Conservation (phyloP, 2,888 invertebrate species). For the Aleiodes leptofemur region DNA sequence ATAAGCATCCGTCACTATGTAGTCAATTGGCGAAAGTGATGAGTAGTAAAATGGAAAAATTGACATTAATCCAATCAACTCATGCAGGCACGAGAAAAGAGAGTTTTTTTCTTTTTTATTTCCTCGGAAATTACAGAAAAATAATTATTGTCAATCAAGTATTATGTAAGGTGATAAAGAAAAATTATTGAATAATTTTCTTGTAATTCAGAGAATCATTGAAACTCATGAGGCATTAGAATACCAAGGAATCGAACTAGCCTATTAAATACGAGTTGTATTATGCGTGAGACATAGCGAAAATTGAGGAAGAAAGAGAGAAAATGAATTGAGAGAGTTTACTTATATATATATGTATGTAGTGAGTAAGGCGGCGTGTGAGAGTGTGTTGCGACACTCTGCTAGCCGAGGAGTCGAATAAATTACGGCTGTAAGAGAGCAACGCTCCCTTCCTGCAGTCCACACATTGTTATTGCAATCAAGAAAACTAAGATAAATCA, state of each 20-base stretch:
- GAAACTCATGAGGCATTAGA: slow-evolving; percentile 42
- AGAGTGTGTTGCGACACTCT: slow-evolving; percentile 52
- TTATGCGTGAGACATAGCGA: slow-evolving; percentile 48
- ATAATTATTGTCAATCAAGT: slow-evolving; percentile 33
- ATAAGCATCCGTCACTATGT: slow-evolving; percentile 34
- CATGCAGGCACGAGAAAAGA: not conserved
- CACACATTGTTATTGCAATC: slow-evolving; percentile 13
- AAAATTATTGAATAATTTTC: slow-evolving; percentile 54
- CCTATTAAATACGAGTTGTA: slow-evolving; percentile 44
- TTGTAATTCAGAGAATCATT: slow-evolving; percentile 38
- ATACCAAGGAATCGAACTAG: slow-evolving; percentile 50
- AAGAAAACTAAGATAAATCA: slow-evolving; percentile 1
- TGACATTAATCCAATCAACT: too few species aligned
- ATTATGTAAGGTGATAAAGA: slow-evolving; percentile 62
- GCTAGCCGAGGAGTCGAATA: slow-evolving; percentile 52
- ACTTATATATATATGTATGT: slow-evolving; percentile 26
- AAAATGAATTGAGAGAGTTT: slow-evolving; percentile 31
- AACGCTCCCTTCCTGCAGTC: slow-evolving; percentile 43
- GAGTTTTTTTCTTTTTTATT: not conserved
- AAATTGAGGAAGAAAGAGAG: slow-evolving; percentile 49
- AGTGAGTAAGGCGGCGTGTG: slow-evolving; percentile 20
- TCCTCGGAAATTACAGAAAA: slow-evolving; percentile 3
- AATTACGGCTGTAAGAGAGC: slow-evolving; percentile 55
- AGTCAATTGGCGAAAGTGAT: slow-evolving; percentile 50
- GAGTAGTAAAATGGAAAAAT: not conserved